Evolutionary conservation across 2,888 invertebrate genomes (phyloP), one percentile per base, ranked within the genome.

Genomic region (Carabus problematicus): DNA sequence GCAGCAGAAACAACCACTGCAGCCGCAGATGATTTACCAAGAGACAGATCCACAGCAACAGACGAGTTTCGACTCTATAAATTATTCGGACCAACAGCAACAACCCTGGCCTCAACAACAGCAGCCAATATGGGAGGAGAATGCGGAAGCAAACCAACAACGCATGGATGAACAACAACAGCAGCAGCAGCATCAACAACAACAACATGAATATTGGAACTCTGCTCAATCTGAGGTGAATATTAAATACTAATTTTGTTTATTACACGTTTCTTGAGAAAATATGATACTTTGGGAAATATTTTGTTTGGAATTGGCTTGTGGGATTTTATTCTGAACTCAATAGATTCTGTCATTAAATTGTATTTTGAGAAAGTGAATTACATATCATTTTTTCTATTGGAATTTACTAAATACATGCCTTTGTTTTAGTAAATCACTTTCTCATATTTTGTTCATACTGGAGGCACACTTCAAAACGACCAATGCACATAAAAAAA

Each of bases 191-290:
- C 71, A 75, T 19, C 76, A 77, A 64, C 75, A 76, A 70, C 77
- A 77, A 71, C 71, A 64, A 19, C 77, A 71, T 72, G 76, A 79
- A 68, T 79, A 79, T 73, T 78, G 79, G 74, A 75, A 75, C 73
- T 76, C 60, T 73, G 76, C 79, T 79, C 78, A 77, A 69, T 71
- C 74, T 73, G 81, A 82, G 81, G 82, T 82, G 77, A 74, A 77
- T 71, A n/a, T 56, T 62, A 60, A 59, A 49, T 63, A 64, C 49
- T 64, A 64, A 49, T 70, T 68, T 56, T 59, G 54, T 62, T 58
- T 29, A 6, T 29, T 42, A n/a, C 7, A 16, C 11, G 29, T 16
- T 56, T 29, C 29, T 29, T 29, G 29, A 6, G 29, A n/a, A 56
- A 63, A 47, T 61, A 12, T 40, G 43, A n/a, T 39, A 39, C 41